Percentiles rank a stretch among this genome's conserved stretches.
These are phyloP conservation scores for Leptopilina clavipes DNA, from an alignment of 1,140 invertebrate genomes.

Conservation along the genomic window DNA sequence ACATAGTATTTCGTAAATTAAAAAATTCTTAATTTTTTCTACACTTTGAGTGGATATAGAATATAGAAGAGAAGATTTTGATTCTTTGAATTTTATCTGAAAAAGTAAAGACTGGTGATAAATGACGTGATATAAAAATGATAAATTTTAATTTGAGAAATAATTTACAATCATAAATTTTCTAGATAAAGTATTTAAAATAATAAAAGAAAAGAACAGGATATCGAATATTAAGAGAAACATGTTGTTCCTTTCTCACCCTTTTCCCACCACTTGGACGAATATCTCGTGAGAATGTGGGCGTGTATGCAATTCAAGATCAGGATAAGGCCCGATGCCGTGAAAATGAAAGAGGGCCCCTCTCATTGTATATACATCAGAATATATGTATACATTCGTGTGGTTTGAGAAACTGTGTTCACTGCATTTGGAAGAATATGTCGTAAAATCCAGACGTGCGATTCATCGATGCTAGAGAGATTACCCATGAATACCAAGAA, in stretches of 20 bases:
- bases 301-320: conserved; percentile 23
- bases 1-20: neutral
- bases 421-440: neutral
- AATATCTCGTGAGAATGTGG: conserved; percentile 33
- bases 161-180: neutral
- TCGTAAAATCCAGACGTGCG: conserved; percentile 1
- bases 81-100: neutral
- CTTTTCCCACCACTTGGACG: conserved; percentile 15
- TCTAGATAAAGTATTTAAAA: neutral
- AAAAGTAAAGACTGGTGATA: too few relatives aligned
- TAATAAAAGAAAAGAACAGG: conserved; percentile 1
- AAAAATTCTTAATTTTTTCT: neutral
- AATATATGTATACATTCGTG: neutral
- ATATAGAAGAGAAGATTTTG: neutral
- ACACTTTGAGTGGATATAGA: neutral
- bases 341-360: conserved; percentile 31
- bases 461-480: too few relatives aligned
- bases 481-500: too few relatives aligned
- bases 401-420: neutral
- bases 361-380: neutral
- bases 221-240: conserved; percentile 18
- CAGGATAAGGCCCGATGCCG: conserved; percentile 17
- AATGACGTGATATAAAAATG: too few relatives aligned
- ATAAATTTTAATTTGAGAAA: too few relatives aligned
- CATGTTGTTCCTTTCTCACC: conserved; percentile 1